A percentile compares a stretch with the other conserved stretches of the same genome.
Conservation (phyloP, 2,797 vertebrate species). For the Caiman crocodilus region DNA sequence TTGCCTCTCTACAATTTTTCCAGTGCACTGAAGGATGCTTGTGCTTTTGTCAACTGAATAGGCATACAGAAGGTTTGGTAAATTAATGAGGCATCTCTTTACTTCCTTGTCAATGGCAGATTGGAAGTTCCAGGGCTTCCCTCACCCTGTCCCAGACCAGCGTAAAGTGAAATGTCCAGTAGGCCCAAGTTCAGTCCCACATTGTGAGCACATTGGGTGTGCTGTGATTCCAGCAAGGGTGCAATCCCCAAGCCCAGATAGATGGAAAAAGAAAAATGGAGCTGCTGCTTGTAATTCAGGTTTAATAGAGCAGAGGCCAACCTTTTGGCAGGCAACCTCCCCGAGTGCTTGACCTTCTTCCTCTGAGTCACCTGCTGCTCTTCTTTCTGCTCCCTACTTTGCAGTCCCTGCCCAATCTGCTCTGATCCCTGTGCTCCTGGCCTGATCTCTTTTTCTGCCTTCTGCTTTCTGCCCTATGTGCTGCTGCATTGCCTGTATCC, state of each 20-base stretch:
- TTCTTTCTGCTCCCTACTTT: too few species aligned
- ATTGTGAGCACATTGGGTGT: not conserved
- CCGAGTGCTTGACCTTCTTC: too few species aligned
- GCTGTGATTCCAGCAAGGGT: not conserved
- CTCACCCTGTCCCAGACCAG: not conserved
- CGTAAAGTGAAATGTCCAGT: not conserved
- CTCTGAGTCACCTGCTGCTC: too few species aligned
- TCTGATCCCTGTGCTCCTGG: too few species aligned
- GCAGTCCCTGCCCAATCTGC: too few species aligned
- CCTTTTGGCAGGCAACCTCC: too few species aligned
- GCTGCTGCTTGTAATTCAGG: not conserved
- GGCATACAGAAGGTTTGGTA: not conserved
- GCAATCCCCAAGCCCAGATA: conserved; percentile 2
- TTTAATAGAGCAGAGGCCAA: not conserved
- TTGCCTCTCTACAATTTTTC: not conserved
- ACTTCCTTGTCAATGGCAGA: not conserved
- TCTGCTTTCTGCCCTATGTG: too few species aligned
- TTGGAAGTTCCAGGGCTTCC: not conserved
- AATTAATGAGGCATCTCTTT: not conserved
- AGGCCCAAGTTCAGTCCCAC: not conserved
- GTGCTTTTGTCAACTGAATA: too few species aligned
- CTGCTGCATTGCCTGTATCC: too few species aligned
- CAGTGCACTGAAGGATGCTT: not conserved
- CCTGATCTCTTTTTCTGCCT: too few species aligned
- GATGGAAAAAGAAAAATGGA: conserved; percentile 9